phyloP scores from a whole-genome alignment of 2,113 vertebrate species.

The Pterocles burchelli region DNA sequence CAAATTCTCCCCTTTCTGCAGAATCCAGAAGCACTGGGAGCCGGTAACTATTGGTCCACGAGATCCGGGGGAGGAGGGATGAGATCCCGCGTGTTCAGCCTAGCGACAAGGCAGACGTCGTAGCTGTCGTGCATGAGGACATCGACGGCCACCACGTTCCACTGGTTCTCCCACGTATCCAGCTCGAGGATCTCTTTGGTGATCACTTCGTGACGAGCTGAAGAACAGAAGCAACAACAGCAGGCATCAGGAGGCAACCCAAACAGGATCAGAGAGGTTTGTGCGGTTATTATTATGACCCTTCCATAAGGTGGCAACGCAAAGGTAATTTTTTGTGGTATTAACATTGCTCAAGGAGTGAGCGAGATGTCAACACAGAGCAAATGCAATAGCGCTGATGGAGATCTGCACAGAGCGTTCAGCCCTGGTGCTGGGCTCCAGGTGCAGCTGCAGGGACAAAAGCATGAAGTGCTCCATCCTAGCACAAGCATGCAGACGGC shows the following conservation, averaged over 20 bases:
- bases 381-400: background rate
- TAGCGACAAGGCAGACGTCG: constrained; percentile 93
- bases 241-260: background rate
- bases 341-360: background rate
- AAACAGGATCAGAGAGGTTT: background rate
- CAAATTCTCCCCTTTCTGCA: background rate
- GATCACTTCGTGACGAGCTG: constrained; percentile 93
- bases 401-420: background rate
- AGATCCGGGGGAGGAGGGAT: constrained; percentile 90
- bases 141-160: constrained; percentile 84
- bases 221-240: constrained; percentile 21
- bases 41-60: constrained; percentile 64
- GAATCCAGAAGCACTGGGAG: background rate
- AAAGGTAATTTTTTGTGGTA: background rate
- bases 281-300: background rate
- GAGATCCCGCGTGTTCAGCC: constrained; percentile 91
- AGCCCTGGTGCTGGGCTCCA: background rate
- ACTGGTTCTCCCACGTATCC: constrained; percentile 90
- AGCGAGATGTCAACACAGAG: background rate
- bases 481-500: background rate
- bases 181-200: constrained; percentile 93
- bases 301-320: background rate
- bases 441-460: constrained; percentile 16
- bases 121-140: constrained; percentile 96
- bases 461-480: background rate